Percentiles rank a stretch among this genome's conserved stretches.
Conservation (phyloP, 1,140 invertebrate genomes). For the Drosophila mayri region DNA sequence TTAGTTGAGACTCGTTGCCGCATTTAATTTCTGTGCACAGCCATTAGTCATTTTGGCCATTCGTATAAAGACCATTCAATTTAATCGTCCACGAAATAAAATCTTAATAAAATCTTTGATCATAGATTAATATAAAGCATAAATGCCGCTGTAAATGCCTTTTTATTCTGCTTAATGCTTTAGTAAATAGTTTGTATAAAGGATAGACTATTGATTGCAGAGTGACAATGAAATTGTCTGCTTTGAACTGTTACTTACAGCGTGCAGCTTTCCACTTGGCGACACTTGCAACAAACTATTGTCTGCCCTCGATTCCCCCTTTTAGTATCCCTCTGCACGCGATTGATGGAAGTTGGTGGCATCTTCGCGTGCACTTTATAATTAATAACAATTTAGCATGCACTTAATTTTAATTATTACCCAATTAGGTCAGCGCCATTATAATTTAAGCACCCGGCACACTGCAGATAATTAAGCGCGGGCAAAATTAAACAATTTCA, state of each 20-base stretch:
- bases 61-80: background rate
- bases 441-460: slow-evolving; percentile 58
- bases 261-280: slow-evolving; percentile 11
- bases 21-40: slow-evolving; percentile 28
- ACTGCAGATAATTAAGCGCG: slow-evolving; percentile 43
- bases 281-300: slow-evolving; percentile 53
- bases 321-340: slow-evolving; percentile 6
- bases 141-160: too few species aligned
- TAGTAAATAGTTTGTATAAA: background rate
- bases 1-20: slow-evolving; percentile 21
- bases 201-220: background rate
- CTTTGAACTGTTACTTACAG: slow-evolving; percentile 4
- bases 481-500: slow-evolving; percentile 73
- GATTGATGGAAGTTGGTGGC: slow-evolving; percentile 31
- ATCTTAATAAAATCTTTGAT: background rate
- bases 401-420: slow-evolving; percentile 80
- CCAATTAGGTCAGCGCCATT: slow-evolving; percentile 78
- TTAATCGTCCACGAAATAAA: background rate
- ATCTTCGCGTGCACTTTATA: slow-evolving; percentile 55
- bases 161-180: too few species aligned
- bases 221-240: slow-evolving; percentile 12
- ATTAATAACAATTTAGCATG: slow-evolving; percentile 81
- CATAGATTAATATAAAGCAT: background rate
- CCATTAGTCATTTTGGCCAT: slow-evolving; percentile 18
- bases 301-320: background rate